These are phyloP conservation scores for Oryzias javanicus DNA, from an alignment of 2,113 vertebrate species.

Conservation along the genomic window DNA sequence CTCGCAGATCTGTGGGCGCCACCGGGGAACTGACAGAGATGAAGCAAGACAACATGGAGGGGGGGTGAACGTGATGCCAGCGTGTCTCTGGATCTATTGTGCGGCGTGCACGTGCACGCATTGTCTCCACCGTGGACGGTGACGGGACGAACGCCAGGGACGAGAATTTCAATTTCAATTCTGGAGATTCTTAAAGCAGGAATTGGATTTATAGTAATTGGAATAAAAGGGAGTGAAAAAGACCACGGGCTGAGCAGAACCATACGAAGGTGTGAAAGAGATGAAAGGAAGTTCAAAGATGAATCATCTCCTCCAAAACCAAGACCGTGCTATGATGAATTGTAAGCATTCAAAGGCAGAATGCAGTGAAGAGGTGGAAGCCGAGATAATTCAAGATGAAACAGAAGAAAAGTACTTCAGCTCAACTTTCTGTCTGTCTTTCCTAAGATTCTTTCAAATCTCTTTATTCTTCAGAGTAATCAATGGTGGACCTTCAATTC, in stretches of 20 bases:
- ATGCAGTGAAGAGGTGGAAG: neutral
- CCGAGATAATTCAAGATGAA: neutral
- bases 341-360: constrained; percentile 2
- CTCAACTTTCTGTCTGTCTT: neutral
- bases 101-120: neutral
- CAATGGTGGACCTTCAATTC: no score
- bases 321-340: constrained; percentile 9
- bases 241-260: constrained; percentile 21
- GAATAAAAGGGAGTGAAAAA: constrained; percentile 32
- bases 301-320: constrained; percentile 19
- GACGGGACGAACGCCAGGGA: neutral
- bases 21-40: constrained; percentile 45
- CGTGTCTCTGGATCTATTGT: constrained; percentile 6
- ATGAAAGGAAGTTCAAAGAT: constrained; percentile 53
- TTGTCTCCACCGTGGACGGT: neutral
- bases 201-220: constrained; percentile 48
- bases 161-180: constrained; percentile 22
- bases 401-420: neutral
- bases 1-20: constrained; percentile 38
- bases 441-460: no score
- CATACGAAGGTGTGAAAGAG: constrained; percentile 35
- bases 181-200: constrained; percentile 22
- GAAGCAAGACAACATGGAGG: constrained; percentile 32
- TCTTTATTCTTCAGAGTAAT: neutral
- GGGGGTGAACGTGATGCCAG: constrained; percentile 18